A percentile compares a stretch with the other conserved stretches of the same genome.
phyloP scores from a whole-genome alignment of 2,797 vertebrate species.

The Melanotaenia maccullochi region DNA sequence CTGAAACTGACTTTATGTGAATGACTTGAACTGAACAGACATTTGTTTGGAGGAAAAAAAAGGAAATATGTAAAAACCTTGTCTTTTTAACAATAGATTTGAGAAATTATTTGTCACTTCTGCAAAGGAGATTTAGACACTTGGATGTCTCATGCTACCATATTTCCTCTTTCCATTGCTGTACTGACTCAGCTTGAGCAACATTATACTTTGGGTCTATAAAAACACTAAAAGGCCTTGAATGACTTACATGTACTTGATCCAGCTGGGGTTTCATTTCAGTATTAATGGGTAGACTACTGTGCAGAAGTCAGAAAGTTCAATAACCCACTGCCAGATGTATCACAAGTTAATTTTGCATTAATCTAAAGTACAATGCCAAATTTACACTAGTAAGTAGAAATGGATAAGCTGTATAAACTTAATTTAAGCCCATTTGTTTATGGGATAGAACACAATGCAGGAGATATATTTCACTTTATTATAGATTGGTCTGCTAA shows the following conservation, averaged over 20 bases:
- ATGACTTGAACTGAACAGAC: slow-evolving; percentile 4
- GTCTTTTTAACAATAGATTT: slow-evolving; percentile 14
- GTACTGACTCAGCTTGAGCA: not conserved
- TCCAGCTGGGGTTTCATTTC: not conserved
- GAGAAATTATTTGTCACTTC: slow-evolving; percentile 5
- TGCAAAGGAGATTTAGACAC: slow-evolving; percentile 18
- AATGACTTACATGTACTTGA: not conserved
- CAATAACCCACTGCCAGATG: slow-evolving; percentile 9
- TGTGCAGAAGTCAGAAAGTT: slow-evolving; percentile 6
- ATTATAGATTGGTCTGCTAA: not conserved
- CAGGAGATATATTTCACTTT: slow-evolving; percentile 21
- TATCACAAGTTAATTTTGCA: slow-evolving; percentile 9
- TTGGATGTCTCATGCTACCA: slow-evolving; percentile 2
- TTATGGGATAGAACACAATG: slow-evolving; percentile 12
- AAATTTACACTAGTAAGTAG: not conserved
- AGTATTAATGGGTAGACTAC: not conserved
- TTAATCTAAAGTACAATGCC: not conserved
- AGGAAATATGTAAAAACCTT: slow-evolving; percentile 4
- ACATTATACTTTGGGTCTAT: not conserved
- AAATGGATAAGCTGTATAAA: not conserved
- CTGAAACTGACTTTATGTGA: slow-evolving; percentile 11
- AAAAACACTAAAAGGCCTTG: not conserved
- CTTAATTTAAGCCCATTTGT: slow-evolving; percentile 2
- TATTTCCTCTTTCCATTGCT: slow-evolving; percentile 5
- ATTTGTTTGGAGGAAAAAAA: not conserved